Evolutionary conservation across 2,113 vertebrate species (phyloP).

Genomic region (Sterna hirundo): DNA sequence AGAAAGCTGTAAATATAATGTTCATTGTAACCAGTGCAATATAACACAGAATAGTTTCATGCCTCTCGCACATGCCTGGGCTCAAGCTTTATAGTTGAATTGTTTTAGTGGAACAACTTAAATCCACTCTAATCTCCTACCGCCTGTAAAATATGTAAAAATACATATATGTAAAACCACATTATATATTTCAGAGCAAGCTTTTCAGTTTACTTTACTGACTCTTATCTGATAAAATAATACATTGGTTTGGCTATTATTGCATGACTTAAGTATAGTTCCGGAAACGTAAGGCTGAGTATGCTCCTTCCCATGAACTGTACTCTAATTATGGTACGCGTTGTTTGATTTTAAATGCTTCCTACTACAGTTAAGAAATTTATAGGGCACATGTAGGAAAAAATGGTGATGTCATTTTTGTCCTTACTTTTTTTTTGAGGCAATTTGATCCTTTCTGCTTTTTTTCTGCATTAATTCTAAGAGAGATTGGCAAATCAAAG

Average conservation of each 20-base stretch:
- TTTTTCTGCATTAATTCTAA: neutral
- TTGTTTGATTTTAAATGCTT: constrained; percentile 19
- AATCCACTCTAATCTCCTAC: constrained; percentile 25
- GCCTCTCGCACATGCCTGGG: neutral
- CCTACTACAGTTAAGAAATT: neutral
- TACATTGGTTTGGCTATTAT: neutral
- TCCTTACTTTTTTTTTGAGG: neutral
- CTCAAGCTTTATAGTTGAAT: constrained; percentile 27
- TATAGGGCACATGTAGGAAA: neutral
- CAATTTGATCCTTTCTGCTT: neutral
- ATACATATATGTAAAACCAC: neutral
- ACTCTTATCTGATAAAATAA: constrained; percentile 23
- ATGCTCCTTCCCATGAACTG: neutral
- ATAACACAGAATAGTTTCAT: constrained; percentile 36
- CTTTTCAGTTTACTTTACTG: constrained; percentile 21
- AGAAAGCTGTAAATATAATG: constrained; percentile 42
- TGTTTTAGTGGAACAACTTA: constrained; percentile 28
- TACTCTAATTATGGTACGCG: neutral
- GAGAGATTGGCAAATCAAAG: neutral
- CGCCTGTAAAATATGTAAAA: constrained; percentile 33
- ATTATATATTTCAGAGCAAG: neutral
- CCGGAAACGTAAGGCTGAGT: neutral
- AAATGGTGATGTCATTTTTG: neutral
- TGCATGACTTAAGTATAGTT: neutral
- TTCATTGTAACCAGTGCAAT: constrained; percentile 33